Percentiles rank a stretch among this genome's conserved stretches.
phyloP scores from a whole-genome alignment of 2,797 vertebrate species.

The Manis javanica region DNA sequence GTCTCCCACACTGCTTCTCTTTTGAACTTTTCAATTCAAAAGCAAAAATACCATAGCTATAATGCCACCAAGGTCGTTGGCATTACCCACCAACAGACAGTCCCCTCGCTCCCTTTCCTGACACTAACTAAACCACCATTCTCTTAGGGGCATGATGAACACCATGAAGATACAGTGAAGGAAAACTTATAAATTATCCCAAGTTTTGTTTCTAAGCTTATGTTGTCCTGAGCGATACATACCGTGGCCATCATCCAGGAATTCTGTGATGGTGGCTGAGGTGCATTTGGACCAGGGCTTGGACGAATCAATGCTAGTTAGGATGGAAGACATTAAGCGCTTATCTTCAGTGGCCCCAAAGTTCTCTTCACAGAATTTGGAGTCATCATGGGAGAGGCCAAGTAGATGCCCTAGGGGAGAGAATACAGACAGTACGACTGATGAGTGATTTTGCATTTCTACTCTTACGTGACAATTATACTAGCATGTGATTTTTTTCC shows the following conservation, averaged over 20 bases:
- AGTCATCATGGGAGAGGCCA: slow-evolving; percentile 98
- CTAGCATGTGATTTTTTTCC: background rate
- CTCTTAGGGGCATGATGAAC: background rate
- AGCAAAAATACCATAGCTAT: slow-evolving; percentile 70
- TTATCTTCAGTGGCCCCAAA: slow-evolving; percentile 97
- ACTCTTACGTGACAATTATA: background rate
- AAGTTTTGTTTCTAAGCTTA: background rate
- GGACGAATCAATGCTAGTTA: slow-evolving; percentile 97
- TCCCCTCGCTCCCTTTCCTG: background rate
- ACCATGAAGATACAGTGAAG: background rate
- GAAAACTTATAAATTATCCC: background rate
- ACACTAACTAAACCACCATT: background rate
- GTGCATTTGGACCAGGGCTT: slow-evolving; percentile 99
- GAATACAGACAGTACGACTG: background rate
- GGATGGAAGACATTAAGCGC: slow-evolving; percentile 97
- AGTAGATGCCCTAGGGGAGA: slow-evolving; percentile 93
- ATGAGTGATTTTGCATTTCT: background rate
- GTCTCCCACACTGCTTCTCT: slow-evolving; percentile 74
- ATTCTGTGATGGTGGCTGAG: slow-evolving; percentile 97
- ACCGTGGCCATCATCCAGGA: slow-evolving; percentile 98
- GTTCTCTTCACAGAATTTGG: slow-evolving; percentile 98
- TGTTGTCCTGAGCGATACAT: slow-evolving; percentile 75
- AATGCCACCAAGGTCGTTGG: slow-evolving; percentile 66
- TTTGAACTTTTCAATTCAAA: slow-evolving; percentile 74
- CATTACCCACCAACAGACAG: background rate